A percentile compares a stretch with the other conserved stretches of the same genome.
Evolutionary conservation across 2,113 vertebrate genomes (phyloP).

Genomic region (Merops nubicus): DNA sequence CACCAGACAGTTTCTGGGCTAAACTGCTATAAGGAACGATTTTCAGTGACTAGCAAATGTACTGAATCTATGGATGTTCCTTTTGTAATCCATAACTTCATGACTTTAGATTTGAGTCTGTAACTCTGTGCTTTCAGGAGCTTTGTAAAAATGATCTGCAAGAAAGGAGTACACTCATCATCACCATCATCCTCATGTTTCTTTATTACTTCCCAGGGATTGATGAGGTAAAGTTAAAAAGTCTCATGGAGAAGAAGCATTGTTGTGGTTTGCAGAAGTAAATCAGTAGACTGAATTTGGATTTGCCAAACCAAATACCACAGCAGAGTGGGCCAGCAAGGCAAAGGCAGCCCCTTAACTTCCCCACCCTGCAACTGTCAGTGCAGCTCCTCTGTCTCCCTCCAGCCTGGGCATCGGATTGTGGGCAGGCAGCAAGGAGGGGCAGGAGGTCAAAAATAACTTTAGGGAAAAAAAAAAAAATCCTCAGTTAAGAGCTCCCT

Average conservation of each 20-base stretch:
- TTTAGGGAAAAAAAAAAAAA: too few species aligned
- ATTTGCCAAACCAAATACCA: not conserved
- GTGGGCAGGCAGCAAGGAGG: too few species aligned
- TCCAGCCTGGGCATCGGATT: too few species aligned
- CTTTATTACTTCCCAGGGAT: not conserved
- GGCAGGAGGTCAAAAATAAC: too few species aligned
- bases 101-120: constrained; percentile 1
- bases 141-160: not conserved
- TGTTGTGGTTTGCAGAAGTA: not conserved
- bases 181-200: not conserved
- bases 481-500: too few species aligned
- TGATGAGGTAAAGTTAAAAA: not conserved
- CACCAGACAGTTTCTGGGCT: not conserved
- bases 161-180: not conserved
- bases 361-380: too few species aligned
- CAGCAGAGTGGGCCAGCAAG: not conserved
- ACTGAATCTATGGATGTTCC: not conserved
- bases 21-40: not conserved
- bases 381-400: too few species aligned
- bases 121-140: not conserved
- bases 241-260: not conserved
- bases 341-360: too few species aligned
- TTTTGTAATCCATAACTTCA: not conserved
- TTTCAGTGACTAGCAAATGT: not conserved
- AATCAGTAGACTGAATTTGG: not conserved